These are phyloP conservation scores for Hyposoter didymator DNA, from an alignment of 2,888 invertebrate species.

Conservation along the genomic window DNA sequence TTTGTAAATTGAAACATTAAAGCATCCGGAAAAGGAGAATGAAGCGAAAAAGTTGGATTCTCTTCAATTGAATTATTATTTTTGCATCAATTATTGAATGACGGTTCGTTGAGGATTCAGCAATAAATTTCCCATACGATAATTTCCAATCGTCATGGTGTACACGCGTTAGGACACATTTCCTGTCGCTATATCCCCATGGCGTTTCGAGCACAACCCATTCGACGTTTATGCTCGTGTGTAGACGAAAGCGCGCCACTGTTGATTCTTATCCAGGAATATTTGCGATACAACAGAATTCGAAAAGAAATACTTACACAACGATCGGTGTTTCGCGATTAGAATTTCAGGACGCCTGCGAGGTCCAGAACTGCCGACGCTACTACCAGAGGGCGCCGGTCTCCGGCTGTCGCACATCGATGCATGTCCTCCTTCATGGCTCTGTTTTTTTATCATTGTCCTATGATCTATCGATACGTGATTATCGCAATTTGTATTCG, in stretches of 20 bases:
- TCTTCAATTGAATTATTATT: neutral
- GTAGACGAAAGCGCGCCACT: conserved; percentile 49
- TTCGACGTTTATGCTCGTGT: conserved; percentile 65
- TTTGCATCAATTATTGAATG: neutral
- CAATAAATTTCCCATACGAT: neutral
- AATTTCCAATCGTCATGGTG: conserved; percentile 54
- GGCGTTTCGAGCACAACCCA: conserved; percentile 63
- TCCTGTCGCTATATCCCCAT: conserved; percentile 41
- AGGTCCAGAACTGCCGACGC: conserved; percentile 28
- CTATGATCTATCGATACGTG: conserved; percentile 53
- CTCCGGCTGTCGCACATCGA: neutral
- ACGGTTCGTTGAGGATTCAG: neutral
- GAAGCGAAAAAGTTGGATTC: neutral
- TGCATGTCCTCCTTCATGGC: neutral
- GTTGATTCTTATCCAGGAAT: conserved; percentile 60
- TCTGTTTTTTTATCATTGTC: conserved; percentile 43
- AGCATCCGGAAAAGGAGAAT: neutral
- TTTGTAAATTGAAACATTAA: neutral
- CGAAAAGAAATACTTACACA: neutral
- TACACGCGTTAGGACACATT: conserved; percentile 43
- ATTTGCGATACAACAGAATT: conserved; percentile 42
- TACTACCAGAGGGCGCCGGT: conserved; percentile 7
- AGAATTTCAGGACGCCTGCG: conserved; percentile 44
- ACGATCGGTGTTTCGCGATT: conserved; percentile 31
- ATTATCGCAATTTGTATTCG: conserved; percentile 53